phyloP scores from a whole-genome alignment of 2,797 vertebrate genomes.

The Anniella stebbinsi region DNA sequence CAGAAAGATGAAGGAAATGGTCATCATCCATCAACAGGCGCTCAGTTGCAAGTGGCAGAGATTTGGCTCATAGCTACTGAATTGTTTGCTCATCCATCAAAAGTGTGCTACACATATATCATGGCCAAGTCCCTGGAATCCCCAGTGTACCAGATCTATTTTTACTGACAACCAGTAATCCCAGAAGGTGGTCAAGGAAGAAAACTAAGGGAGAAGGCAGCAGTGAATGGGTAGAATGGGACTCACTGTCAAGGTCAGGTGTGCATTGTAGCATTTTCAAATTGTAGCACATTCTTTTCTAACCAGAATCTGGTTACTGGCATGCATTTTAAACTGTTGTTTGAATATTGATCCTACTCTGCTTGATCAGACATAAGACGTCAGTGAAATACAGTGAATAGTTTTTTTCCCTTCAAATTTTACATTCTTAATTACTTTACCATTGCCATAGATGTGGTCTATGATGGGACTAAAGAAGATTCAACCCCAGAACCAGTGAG shows the following conservation, averaged over 20 bases:
- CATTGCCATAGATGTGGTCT: slow-evolving; percentile 32
- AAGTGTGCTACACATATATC: not conserved
- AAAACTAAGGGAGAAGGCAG: not conserved
- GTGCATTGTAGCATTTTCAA: not conserved
- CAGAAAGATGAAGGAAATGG: not conserved
- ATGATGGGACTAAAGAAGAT: slow-evolving; percentile 53
- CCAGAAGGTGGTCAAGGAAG: not conserved
- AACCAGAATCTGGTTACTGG: not conserved
- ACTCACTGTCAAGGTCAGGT: not conserved
- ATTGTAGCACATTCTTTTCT: not conserved
- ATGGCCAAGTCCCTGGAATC: not conserved
- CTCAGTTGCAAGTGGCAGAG: not conserved
- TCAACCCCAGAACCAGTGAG: slow-evolving; percentile 47
- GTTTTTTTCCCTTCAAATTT: not conserved
- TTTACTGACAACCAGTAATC: not conserved
- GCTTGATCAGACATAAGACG: not conserved
- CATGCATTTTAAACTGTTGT: not conserved
- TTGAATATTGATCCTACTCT: not conserved
- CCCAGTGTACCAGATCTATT: not conserved
- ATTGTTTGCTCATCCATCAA: not conserved
- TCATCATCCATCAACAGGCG: not conserved
- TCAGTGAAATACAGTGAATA: not conserved
- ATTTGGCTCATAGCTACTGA: not conserved
- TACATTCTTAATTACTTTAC: slow-evolving; percentile 22
- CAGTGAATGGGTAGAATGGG: not conserved